Base-by-base conservation (phyloP, 2,113 vertebrate genomes). In the Tupaia tana region DNA sequence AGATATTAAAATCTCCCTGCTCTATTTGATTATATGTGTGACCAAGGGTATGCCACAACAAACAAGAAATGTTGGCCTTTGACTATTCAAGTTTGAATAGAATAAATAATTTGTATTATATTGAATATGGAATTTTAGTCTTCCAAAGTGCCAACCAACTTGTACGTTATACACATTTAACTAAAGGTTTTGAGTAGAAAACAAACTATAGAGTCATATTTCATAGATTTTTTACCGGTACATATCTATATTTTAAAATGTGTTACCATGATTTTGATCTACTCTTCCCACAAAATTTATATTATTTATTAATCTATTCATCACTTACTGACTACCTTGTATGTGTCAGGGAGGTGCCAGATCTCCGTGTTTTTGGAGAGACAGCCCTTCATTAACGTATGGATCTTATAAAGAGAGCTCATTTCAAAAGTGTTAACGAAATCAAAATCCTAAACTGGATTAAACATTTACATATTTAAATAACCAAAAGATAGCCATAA, bases 161-260 rank as follows among this genome's bases (percentile, higher is more conserved):
- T 61, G 8, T 2, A 74, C 43, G 34, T 78, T 69, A 84, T 71
- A 77, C 59, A 3, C 13, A 86, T 12, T 31, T 81, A 82, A 87
- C 1, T 77, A 89, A 69, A 71, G 78, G 56, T 82, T 89, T 75
- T 1, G 14, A 4, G 0, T 88, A 2, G 12, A 77, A 89, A 61
- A 95, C 31, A 73, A 94, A 87, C 79, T 19, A 74, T n/a, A 71
- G 2, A 70, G 59, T 61, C 56, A 89, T 9, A 73, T 34, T 97
- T 97, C n/a, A 83, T 66, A 54, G 18, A 70, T 9, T 80, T 58
- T 94, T 96, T 89, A 80, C 7, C 27, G 81, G 18, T 74, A 56
- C 13, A 20, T 9, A 63, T n/a, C 2, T 29, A 4, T 74, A 52
- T 70, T 86, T 94, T 81, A 63, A 2, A 84, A 18, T 90, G 69